phyloP scores from a whole-genome alignment of 2,797 vertebrate species.

The Pygocentrus nattereri region DNA sequence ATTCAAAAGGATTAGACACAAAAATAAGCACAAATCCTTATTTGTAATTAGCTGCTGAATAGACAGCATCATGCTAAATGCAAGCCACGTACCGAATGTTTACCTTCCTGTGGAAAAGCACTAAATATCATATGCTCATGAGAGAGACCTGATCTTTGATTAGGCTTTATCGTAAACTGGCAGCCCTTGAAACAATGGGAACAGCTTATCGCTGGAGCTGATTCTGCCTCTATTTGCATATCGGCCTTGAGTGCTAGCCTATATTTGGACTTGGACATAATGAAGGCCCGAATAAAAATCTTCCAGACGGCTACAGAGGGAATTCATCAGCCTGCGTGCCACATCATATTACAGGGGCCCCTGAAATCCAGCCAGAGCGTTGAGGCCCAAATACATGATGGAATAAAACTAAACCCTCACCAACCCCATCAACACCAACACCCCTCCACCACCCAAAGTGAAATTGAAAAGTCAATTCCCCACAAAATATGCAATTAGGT shows the following conservation, averaged over 20 bases:
- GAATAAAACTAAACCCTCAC: slow-evolving; percentile 28
- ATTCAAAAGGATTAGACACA: slow-evolving; percentile 50
- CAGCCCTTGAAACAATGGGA: slow-evolving; percentile 7
- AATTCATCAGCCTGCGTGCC: slow-evolving; percentile 48
- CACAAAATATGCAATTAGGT: slow-evolving; percentile 56
- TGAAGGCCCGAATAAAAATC: slow-evolving; percentile 38
- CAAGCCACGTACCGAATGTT: neutral
- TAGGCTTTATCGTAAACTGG: slow-evolving; percentile 29
- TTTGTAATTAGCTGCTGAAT: slow-evolving; percentile 46
- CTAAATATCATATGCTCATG: slow-evolving; percentile 25
- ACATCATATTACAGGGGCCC: slow-evolving; percentile 49
- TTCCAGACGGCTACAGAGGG: slow-evolving; percentile 9
- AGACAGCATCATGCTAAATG: slow-evolving; percentile 8
- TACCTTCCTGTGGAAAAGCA: slow-evolving; percentile 12
- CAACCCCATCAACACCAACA: slow-evolving; percentile 24
- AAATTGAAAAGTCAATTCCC: slow-evolving; percentile 59
- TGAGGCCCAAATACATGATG: slow-evolving; percentile 33
- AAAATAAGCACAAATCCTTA: slow-evolving; percentile 51
- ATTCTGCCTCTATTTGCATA: slow-evolving; percentile 38
- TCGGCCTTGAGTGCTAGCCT: slow-evolving; percentile 4
- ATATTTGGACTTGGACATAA: slow-evolving; percentile 38
- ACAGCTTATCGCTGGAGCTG: slow-evolving; percentile 1
- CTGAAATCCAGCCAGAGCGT: slow-evolving; percentile 30
- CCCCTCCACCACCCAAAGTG: slow-evolving; percentile 34
- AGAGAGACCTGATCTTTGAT: slow-evolving; percentile 16